Conservation (phyloP, 2,888 invertebrate genomes). For the Eumerus sabulonum region DNA sequence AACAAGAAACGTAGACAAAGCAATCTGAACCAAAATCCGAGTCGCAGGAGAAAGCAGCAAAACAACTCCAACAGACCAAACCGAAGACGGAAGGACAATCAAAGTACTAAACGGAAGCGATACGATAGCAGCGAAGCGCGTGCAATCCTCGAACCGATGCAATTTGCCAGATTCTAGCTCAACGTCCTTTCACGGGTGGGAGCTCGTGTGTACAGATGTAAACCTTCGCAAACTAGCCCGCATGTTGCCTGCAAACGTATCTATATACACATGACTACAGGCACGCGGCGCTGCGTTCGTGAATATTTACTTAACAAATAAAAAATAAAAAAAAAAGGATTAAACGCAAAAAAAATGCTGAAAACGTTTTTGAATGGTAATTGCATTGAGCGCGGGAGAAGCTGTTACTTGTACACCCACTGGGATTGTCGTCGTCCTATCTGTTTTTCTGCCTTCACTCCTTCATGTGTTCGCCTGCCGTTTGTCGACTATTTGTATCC, state of each 20-base stretch:
- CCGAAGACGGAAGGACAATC: conserved; percentile 27
- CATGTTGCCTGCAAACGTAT: too few relatives aligned
- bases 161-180: conserved; percentile 34
- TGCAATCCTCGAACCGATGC: conserved; percentile 24
- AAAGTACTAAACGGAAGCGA: conserved; percentile 23
- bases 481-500: too few relatives aligned
- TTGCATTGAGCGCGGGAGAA: conserved; percentile 33
- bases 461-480: not conserved
- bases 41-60: conserved; percentile 39
- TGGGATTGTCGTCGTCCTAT: conserved; percentile 23
- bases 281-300: too few relatives aligned
- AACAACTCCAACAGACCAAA: conserved; percentile 22
- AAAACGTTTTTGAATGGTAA: conserved; percentile 43
- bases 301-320: conserved; percentile 49
- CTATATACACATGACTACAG: too few relatives aligned
- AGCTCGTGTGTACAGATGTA: too few relatives aligned
- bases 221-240: conserved; percentile 41
- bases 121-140: conserved; percentile 23
- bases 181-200: not conserved
- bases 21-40: conserved; percentile 18
- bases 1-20: conserved; percentile 29
- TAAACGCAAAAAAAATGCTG: conserved; percentile 58
- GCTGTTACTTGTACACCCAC: conserved; percentile 42
- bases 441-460: conserved; percentile 4
- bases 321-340: conserved; percentile 44